Base-by-base conservation (phyloP, 1,140 invertebrate species). In the Drosophila teissieri region DNA sequence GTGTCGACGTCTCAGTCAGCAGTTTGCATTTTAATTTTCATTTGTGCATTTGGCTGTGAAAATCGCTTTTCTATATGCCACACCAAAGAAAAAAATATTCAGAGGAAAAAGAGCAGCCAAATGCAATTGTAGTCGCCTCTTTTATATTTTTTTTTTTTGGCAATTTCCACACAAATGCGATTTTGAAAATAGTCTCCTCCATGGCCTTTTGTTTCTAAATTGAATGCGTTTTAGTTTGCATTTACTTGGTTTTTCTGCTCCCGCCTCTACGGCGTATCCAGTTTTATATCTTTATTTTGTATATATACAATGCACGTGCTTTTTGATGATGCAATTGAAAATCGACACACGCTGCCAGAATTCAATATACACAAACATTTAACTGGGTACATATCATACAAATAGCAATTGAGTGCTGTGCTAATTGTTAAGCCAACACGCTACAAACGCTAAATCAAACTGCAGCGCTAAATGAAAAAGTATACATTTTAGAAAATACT, bases 31-130 rank as follows among this genome's bases (percentile, higher is more conserved):
- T 83, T 63, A 54, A 83, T 84, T 73, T 83, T 75, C 69, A 80
- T 81, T 53, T 86, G 78, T 85, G 81, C 81, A 85, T 86, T 86
- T 81, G 82, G 61, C 82, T 65, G 82, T 75, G 74, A 65, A 81
- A 86, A 88, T 72, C 61, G 81, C 49, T 68, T 83, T 83, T 67
- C 75, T 69, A 78, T 83, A 68, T 65, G 8, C 49, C 36, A 17
- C 17, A 68, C 11, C 37, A 49, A 44, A 76, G 67, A 60, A 68
- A 27, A 49, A 4, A 0, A 8, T 8, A 8, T 10, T 10, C 10
- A 39, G 37, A 11, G 19, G n/a, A 58, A 51, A 31, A 53, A 31
- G 31, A 34, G 24, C 27, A 34, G 7, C 51, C 14, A 42, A 62
- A 44, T 67, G 53, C 48, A 60, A 60, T 68, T 73, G 54, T 15